Evolutionary conservation across 1,140 invertebrate genomes (phyloP).

Genomic region (Reticulitermes speratus): DNA sequence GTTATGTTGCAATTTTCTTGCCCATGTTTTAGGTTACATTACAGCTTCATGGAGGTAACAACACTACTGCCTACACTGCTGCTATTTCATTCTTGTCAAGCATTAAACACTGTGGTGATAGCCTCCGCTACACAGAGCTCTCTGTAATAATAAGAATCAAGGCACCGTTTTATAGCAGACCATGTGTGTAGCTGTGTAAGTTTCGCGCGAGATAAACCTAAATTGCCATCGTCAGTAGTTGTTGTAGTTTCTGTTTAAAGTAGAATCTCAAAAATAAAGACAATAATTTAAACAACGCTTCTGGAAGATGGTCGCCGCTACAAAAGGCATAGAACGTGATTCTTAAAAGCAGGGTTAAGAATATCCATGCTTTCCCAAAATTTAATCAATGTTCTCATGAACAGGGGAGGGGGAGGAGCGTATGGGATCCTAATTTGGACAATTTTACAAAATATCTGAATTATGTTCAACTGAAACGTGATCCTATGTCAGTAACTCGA

Average conservation of each 20-base stretch:
- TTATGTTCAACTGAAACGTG: too few species aligned
- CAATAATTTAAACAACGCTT: not conserved
- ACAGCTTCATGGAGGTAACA: not conserved
- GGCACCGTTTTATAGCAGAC: not conserved
- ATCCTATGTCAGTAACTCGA: too few species aligned
- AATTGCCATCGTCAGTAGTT: not conserved
- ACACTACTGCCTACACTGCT: not conserved
- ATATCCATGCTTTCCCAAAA: too few species aligned
- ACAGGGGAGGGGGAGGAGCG: too few species aligned
- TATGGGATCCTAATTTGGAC: too few species aligned
- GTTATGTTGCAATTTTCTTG: not conserved
- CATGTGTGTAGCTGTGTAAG: not conserved
- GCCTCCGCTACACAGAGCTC: not conserved
- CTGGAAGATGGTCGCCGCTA: not conserved
- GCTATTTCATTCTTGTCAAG: not conserved
- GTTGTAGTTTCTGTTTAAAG: not conserved
- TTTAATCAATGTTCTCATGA: too few species aligned
- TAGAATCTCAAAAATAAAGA: not conserved
- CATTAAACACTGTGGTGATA: not conserved
- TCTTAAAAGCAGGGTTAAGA: not conserved
- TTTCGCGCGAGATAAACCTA: not conserved
- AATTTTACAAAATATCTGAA: too few species aligned
- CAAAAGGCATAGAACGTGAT: not conserved
- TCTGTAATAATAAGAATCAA: not conserved
- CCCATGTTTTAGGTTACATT: not conserved